Percentiles rank a stretch among this genome's conserved stretches.
Conservation (phyloP, 2,797 vertebrate genomes). For the Phalanger gymnotis region DNA sequence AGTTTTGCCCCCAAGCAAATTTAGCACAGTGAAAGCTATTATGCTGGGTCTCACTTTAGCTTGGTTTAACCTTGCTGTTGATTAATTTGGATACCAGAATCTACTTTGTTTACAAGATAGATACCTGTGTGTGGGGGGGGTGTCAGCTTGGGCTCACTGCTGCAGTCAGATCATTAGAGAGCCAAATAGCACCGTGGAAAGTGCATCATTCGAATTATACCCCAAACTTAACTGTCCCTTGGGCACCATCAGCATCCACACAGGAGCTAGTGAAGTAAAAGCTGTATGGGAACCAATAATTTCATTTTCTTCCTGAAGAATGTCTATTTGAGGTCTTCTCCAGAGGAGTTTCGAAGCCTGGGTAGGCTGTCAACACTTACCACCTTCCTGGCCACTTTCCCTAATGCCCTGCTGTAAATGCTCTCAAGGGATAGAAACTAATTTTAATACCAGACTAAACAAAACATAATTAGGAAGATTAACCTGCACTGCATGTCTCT, state of each 20-base stretch:
- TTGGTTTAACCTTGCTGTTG: conserved; percentile 13
- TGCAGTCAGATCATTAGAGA: not conserved
- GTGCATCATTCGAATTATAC: not conserved
- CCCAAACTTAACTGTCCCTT: not conserved
- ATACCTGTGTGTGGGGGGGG: fast-evolving
- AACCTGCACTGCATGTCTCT: not conserved
- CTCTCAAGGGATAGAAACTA: not conserved
- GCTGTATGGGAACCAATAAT: not conserved
- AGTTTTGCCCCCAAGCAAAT: not conserved
- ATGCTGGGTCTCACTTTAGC: not conserved
- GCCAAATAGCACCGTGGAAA: not conserved
- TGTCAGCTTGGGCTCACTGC: not conserved
- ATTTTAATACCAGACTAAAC: conserved; percentile 21
- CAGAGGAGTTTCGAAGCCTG: not conserved
- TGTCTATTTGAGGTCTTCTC: not conserved
- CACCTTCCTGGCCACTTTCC: not conserved
- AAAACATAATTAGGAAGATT: conserved; percentile 8
- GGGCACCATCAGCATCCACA: not conserved
- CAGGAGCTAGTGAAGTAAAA: not conserved
- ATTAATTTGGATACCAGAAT: not conserved
- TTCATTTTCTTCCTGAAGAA: not conserved
- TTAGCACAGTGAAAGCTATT: not conserved
- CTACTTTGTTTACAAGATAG: not conserved
- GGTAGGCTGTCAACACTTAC: not conserved
- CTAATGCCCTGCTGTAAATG: not conserved